Conservation (phyloP, 2,113 vertebrate genomes). For the Henicopernis longicauda region DNA sequence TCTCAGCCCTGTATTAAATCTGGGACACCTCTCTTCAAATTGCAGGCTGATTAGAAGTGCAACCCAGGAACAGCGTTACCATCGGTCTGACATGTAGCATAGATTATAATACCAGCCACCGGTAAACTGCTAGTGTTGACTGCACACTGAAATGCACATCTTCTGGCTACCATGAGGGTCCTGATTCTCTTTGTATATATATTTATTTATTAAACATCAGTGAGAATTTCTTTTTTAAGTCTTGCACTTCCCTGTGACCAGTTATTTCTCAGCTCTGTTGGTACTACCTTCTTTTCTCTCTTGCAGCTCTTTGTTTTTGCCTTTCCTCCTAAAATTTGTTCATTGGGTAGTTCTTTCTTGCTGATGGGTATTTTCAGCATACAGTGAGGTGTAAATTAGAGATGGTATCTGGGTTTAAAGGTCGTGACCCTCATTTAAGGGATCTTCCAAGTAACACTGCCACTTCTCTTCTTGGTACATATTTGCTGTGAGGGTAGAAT, state of each 20-base stretch:
- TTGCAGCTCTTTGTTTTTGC: background rate
- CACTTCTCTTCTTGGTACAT: accelerated
- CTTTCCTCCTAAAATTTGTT: background rate
- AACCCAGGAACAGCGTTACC: background rate
- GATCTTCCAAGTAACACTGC: background rate
- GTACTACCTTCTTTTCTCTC: background rate
- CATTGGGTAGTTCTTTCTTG: background rate
- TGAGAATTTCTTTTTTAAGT: background rate
- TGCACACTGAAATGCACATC: background rate
- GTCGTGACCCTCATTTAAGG: background rate
- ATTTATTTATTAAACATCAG: background rate
- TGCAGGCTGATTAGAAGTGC: background rate
- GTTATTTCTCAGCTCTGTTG: background rate
- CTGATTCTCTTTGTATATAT: background rate
- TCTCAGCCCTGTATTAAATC: background rate
- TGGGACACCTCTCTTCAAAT: background rate
- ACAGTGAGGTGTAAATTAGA: background rate
- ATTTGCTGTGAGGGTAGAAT: background rate
- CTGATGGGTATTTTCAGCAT: background rate
- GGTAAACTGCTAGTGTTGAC: background rate
- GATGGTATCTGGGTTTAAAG: background rate
- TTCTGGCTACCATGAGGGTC: background rate
- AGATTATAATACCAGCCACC: background rate
- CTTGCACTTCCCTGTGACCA: background rate
- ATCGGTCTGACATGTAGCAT: background rate